Evolutionary conservation across 1,140 invertebrate species (phyloP), one percentile per base, ranked within the genome.

Genomic region (Yoshiicerus persimilis): DNA sequence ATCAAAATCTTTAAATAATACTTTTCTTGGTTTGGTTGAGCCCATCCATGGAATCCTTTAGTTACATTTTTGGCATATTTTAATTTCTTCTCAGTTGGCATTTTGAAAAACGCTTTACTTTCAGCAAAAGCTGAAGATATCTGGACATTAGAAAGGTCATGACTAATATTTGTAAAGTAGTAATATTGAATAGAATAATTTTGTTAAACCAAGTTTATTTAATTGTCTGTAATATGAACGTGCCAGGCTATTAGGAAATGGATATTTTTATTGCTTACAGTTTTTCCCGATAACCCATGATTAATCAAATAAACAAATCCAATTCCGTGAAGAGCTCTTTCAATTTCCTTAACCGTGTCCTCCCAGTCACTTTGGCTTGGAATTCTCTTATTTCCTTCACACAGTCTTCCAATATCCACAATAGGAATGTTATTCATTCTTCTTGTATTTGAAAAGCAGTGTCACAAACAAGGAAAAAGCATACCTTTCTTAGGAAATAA

Each of bases 281-380:
- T 84, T 2, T 86, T 75, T 32, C 16, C 10, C 5, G 89, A 30
- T 39, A 89, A 20, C 36, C 89, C 89, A 86, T 89, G 89, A 84
- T 89, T 89, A n/a, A 88, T 56, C 23, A 89, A 41, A 36, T 88
- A 89, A 0, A 89, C 75, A 56, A 89, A 89, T 39, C 89, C 89
- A 20, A 89, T 87, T 27, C 86, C 34, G 88, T 77, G 70, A 23
- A 89, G 41, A 10, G 89, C 89, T 10, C 23, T 80, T 39, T 80
- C 47, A 62, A 89, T 77, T 84, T 87, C 84, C 32, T 83, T 25
- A 8, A 80, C 83, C 20, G 84, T 84, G 36, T 62, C 80, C 4
- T 70, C 56, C 80, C 80, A 87, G 13, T 80, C 86, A 23, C 13
- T 2, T 23, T n/a, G 0, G 16, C 41, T 83, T 20, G 70, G 36